Evolutionary conservation across 2,113 vertebrate genomes (phyloP).

Genomic region (Dendropsophus ebraccatus): DNA sequence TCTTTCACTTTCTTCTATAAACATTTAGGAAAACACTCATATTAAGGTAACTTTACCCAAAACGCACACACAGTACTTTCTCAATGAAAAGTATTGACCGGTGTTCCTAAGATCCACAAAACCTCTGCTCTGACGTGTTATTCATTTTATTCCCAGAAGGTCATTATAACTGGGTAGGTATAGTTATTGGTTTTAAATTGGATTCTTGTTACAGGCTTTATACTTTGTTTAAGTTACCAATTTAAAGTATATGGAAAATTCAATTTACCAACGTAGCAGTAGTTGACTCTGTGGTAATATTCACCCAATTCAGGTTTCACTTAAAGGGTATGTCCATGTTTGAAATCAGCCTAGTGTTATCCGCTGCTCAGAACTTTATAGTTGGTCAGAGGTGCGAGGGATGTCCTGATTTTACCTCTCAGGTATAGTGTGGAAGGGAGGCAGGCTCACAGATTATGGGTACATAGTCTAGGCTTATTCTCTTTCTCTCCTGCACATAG

Average conservation of each 20-base stretch:
- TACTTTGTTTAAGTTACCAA: neutral
- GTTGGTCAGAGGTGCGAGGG: no score
- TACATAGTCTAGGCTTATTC: no score
- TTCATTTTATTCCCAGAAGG: neutral
- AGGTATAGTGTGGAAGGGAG: no score
- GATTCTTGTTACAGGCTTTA: neutral
- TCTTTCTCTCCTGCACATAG: no score
- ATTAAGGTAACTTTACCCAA: neutral
- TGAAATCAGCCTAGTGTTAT: no score
- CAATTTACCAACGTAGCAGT: neutral
- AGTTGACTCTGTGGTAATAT: no score
- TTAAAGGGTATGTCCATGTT: no score
- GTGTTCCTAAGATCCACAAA: neutral
- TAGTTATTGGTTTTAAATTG: neutral
- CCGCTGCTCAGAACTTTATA: no score
- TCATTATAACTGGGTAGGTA: neutral
- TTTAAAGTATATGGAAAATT: neutral
- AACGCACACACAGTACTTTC: neutral
- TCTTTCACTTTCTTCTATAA: neutral
- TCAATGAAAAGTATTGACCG: neutral
- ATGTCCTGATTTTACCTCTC: no score
- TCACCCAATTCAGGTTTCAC: no score
- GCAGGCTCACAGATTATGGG: no score
- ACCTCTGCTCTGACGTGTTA: neutral
- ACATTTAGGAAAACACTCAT: constrained; percentile 17